A percentile compares a stretch with the other conserved stretches of the same genome.
phyloP scores from a whole-genome alignment of 1,140 invertebrate genomes.

The Drosophila quadrilineata region DNA sequence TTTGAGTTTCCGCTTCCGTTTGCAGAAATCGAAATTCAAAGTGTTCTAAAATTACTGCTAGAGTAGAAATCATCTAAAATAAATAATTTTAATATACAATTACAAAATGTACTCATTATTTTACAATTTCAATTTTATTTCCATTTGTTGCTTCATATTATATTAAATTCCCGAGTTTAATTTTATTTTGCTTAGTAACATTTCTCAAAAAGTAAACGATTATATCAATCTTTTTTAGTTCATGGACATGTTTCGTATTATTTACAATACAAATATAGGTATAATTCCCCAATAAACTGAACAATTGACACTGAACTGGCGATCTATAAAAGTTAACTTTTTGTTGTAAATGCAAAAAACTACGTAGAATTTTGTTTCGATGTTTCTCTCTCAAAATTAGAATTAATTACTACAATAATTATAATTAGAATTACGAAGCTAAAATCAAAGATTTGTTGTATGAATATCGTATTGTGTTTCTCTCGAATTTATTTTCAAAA shows the following conservation, averaged over 20 bases:
- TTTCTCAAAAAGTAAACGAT: conserved; percentile 64
- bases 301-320: conserved; percentile 47
- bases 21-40: neutral
- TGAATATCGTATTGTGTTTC: conserved; percentile 56
- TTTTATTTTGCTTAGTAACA: conserved; percentile 41
- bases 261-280: neutral
- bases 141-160: conserved; percentile 23
- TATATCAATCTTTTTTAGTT: conserved; percentile 55
- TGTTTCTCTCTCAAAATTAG: conserved; percentile 21
- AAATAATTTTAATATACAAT: too few relatives aligned
- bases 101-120: too few relatives aligned
- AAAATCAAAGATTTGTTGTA: too few relatives aligned
- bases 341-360: conserved; percentile 64
- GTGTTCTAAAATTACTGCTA: neutral
- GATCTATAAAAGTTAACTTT: conserved; percentile 20
- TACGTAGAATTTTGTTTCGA: conserved; percentile 30
- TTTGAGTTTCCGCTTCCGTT: neutral
- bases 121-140: neutral
- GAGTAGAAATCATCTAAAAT: too few relatives aligned
- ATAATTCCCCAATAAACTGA: conserved; percentile 8
- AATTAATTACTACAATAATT: conserved; percentile 44
- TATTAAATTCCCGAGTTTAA: conserved; percentile 21
- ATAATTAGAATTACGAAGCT: conserved; percentile 58
- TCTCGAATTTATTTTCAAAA: conserved; percentile 22
- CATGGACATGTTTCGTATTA: conserved; percentile 55